Evolutionary conservation across 2,797 vertebrate species (phyloP).

Genomic region (Anisognathus igniventris): DNA sequence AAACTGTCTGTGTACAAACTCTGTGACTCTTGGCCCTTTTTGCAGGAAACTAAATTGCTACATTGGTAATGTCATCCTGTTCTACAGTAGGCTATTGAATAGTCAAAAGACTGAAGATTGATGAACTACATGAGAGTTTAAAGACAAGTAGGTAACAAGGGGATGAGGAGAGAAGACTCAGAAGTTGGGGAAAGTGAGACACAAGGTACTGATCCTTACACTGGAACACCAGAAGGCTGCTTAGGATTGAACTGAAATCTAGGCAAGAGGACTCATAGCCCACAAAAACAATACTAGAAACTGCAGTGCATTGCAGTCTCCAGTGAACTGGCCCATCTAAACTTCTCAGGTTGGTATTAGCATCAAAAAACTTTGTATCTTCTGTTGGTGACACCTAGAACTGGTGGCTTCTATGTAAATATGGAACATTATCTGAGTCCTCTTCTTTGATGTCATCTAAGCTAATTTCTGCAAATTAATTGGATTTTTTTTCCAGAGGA

Average conservation of each 20-base stretch:
- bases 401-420: neutral
- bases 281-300: neutral
- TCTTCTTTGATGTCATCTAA: neutral
- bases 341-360: neutral
- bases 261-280: neutral
- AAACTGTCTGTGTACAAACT: constrained; percentile 46
- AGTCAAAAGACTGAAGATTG: neutral
- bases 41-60: neutral
- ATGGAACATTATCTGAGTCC: neutral
- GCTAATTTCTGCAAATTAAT: neutral
- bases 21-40: constrained; percentile 6
- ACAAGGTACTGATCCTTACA: neutral
- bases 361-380: neutral
- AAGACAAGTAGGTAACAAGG: neutral
- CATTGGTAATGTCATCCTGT: neutral
- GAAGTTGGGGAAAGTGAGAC: neutral
- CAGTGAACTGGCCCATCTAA: neutral
- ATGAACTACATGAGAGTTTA: neutral
- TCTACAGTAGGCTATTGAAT: neutral
- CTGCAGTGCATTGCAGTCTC: neutral
- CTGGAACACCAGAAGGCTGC: neutral
- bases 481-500: neutral
- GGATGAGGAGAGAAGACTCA: neutral
- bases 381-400: neutral
- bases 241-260: neutral